Evolutionary conservation across 2,113 vertebrate species (phyloP).

Genomic region (Henicopernis longicauda): DNA sequence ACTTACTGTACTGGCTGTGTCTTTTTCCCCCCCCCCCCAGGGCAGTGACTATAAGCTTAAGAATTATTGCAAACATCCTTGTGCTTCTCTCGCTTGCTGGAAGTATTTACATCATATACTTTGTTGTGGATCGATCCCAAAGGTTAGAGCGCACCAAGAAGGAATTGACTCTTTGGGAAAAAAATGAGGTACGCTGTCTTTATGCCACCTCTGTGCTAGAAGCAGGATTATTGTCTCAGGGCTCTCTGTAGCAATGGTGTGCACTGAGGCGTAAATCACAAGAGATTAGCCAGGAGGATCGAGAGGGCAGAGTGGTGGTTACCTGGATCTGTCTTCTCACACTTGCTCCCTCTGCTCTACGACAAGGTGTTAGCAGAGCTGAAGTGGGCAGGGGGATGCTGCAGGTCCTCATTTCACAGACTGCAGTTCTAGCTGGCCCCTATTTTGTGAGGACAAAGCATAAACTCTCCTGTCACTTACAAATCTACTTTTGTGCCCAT

Average conservation of each 20-base stretch:
- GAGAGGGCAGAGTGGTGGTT: background rate
- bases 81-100: slow-evolving; percentile 94
- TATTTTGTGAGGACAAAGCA: background rate
- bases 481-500: background rate
- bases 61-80: slow-evolving; percentile 91
- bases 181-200: slow-evolving; percentile 84
- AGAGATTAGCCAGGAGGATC: background rate
- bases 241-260: background rate
- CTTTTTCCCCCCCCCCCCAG: no score
- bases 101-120: slow-evolving; percentile 98
- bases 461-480: background rate
- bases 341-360: background rate
- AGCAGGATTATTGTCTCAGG: background rate
- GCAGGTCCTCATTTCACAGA: background rate
- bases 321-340: background rate
- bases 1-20: background rate
- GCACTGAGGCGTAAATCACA: background rate
- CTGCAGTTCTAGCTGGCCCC: background rate
- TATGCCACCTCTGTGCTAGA: background rate
- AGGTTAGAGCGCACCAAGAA: slow-evolving; percentile 85
- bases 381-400: background rate
- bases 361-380: background rate
- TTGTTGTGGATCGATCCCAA: slow-evolving; percentile 96
- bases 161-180: slow-evolving; percentile 95
- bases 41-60: slow-evolving; percentile 89